Evolutionary conservation across 2,797 vertebrate species (phyloP).

Genomic region (Eupleurogrammus muticus): DNA sequence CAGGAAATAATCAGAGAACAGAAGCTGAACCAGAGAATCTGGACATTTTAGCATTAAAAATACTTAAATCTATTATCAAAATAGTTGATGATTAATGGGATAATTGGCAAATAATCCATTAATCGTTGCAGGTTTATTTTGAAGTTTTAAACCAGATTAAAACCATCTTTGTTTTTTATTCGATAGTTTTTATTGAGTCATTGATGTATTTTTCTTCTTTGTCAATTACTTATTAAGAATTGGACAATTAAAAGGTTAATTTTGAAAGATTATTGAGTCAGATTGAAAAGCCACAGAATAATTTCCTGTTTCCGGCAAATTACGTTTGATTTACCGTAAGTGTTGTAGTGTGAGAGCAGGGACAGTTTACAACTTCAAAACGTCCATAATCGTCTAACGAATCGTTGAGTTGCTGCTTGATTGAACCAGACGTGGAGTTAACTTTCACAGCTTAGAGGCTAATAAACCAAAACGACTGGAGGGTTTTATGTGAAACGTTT

Average conservation of each 20-base stretch:
- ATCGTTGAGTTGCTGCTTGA: slow-evolving; percentile 62
- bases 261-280: slow-evolving; percentile 23
- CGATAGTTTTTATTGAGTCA: too few species aligned
- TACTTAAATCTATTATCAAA: too few species aligned
- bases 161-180: too few species aligned
- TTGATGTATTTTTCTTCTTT: too few species aligned
- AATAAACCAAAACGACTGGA: slow-evolving; percentile 72
- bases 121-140: too few species aligned
- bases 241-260: background rate
- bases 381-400: slow-evolving; percentile 49
- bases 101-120: too few species aligned
- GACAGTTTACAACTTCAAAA: slow-evolving; percentile 59
- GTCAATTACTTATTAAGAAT: background rate
- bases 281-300: slow-evolving; percentile 20
- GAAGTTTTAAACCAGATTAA: too few species aligned
- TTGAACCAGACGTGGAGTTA: slow-evolving; percentile 73
- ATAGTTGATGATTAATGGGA: too few species aligned
- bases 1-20: too few species aligned
- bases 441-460: slow-evolving; percentile 71
- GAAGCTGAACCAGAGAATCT: too few species aligned
- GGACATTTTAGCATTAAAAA: too few species aligned
- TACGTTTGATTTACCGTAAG: slow-evolving; percentile 65
- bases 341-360: slow-evolving; percentile 42
- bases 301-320: slow-evolving; percentile 9
- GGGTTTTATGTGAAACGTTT: slow-evolving; percentile 71